Conservation (phyloP, 2,113 vertebrate genomes). For the Scartelaos histophorus region DNA sequence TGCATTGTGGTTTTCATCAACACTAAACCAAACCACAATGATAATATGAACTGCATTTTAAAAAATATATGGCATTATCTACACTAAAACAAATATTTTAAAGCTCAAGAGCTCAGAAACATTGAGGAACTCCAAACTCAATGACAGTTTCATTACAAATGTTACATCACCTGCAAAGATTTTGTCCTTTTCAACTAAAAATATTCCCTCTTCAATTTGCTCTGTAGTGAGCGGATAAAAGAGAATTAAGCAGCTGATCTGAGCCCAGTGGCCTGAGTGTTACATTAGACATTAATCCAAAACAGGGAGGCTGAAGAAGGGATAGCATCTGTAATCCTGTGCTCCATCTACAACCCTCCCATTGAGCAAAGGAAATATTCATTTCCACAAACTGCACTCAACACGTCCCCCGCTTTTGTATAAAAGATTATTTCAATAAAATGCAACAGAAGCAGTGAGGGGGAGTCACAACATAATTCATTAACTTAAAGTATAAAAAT, state of each 20-base stretch:
- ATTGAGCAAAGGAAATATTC: constrained; percentile 7
- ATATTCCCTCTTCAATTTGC: constrained; percentile 61
- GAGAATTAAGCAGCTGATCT: constrained; percentile 75
- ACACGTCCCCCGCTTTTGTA: neutral
- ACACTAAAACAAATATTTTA: neutral
- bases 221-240: constrained; percentile 60
- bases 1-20: too few relatives aligned
- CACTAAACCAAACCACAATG: too few relatives aligned
- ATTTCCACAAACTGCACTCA: constrained; percentile 6
- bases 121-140: neutral
- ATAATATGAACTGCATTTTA: too few relatives aligned
- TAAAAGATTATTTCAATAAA: neutral
- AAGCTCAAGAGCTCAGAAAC: neutral
- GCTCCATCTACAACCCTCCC: constrained; percentile 29
- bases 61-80: too few relatives aligned
- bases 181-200: constrained; percentile 53
- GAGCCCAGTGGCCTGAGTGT: constrained; percentile 73
- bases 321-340: constrained; percentile 71
- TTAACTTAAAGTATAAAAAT: neutral
- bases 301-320: constrained; percentile 58
- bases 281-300: constrained; percentile 80
- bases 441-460: neutral
- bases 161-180: constrained; percentile 47
- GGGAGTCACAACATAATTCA: neutral
- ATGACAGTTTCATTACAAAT: constrained; percentile 30